Base-by-base conservation (phyloP, 2,888 invertebrate species). In the Ditula angustiorana region DNA sequence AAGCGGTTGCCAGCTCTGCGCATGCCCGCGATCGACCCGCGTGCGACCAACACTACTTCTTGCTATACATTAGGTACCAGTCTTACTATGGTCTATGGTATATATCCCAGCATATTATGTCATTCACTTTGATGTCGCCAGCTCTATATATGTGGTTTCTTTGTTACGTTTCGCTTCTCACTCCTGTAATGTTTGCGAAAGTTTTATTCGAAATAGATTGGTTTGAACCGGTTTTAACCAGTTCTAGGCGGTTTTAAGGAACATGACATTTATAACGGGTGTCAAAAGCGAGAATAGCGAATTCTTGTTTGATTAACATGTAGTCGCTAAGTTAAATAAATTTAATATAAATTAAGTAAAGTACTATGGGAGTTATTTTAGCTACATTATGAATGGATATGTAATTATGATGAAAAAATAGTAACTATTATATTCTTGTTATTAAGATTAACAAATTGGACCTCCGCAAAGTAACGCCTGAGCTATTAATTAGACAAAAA, bases 1-100 rank as follows among this genome's bases (percentile, higher is more conserved):
- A 83, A 83, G 80, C 79, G 76, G 61, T 67, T 72, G 63, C 26
- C 10, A 50, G 37, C 30, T 74, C 41, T 81, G 92, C 93, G 93
- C 92, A 90, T 87, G 92, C 87, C 72, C 77, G 83, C 63, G 75
- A 93, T 93, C 93, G 93, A 93, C 92, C 84, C 82, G 82, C 83
- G 74, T 83, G 82, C 80, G 10, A 4, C 80, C 76, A 76, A 74
- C 78, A 82, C 80, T 81, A 80, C 80, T 81, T 79, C 80, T 79
- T 73, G 74, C 78, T 79, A 76, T 80, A 76, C 71, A 66, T 68
- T 70, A 71, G 41, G 19, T 73, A 55, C 53, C 33, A 65, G 66
- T 66, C 57, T 66, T 67, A n/a, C n/a, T n/a, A 72, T 74, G 68
- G 70, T 71, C 67, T 68, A 70, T 71, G 24, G 41, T 75, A 71